phyloP scores from a whole-genome alignment of 1,140 invertebrate genomes.

The Cyphomyrmex costatus region DNA sequence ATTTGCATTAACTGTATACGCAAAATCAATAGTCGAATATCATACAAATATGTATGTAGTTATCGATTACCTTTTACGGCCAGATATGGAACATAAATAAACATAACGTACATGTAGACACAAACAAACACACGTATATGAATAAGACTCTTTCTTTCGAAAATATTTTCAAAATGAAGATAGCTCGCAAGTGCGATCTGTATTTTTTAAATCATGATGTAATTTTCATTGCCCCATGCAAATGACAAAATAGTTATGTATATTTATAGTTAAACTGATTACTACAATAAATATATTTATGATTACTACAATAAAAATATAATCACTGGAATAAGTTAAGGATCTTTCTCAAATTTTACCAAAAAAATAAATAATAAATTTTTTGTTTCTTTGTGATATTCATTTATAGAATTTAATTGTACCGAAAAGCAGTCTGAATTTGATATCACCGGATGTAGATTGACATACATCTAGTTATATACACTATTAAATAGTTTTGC shows the following conservation, averaged over 20 bases:
- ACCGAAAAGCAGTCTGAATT: not conserved
- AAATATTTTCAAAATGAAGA: not conserved
- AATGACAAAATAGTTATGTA: not conserved
- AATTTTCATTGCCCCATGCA: not conserved
- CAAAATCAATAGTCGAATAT: slow-evolving; percentile 32
- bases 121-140: not conserved
- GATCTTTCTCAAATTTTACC: not conserved
- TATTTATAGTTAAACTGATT: no score
- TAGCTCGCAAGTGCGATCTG: not conserved
- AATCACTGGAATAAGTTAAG: not conserved
- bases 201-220: no score
- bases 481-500: not conserved
- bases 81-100: slow-evolving; percentile 14
- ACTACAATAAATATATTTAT: no score
- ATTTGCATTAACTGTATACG: not conserved
- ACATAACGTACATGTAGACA: not conserved
- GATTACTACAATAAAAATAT: no score
- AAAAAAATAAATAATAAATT: not conserved
- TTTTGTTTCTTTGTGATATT: no score
- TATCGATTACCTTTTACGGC: slow-evolving; percentile 12
- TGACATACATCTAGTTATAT: slow-evolving; percentile 19
- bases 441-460: not conserved
- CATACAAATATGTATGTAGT: not conserved
- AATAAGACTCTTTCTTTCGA: not conserved
- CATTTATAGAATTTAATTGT: slow-evolving; percentile 2